phyloP scores from a whole-genome alignment of 92 coral and sea anemone genomes.

The Porites evermanni region DNA sequence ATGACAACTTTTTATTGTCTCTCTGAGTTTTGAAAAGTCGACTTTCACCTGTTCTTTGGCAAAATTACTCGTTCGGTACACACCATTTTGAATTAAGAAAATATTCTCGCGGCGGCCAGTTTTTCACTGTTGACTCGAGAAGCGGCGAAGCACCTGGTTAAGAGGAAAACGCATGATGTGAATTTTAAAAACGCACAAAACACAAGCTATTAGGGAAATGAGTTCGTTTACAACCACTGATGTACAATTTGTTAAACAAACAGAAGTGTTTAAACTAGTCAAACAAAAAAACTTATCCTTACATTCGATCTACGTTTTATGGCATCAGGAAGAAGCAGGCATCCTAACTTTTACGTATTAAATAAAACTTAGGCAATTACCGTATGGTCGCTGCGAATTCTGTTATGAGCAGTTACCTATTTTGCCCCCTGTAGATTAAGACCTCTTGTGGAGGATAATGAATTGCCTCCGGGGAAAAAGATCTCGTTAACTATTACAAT shows the following conservation, averaged over 20 bases:
- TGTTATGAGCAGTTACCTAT: neutral
- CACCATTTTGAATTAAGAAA: neutral
- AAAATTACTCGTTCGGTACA: neutral
- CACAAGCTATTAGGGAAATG: constrained; percentile 13
- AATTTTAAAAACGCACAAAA: neutral
- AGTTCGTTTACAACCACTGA: neutral
- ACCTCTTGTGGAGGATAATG: neutral
- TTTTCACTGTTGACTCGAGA: neutral
- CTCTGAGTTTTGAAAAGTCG: neutral
- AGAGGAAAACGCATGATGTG: neutral
- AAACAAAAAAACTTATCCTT: neutral
- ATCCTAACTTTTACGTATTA: neutral
- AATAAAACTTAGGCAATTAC: neutral
- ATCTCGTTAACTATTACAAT: constrained; percentile 2
- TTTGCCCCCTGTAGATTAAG: neutral
- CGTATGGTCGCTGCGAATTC: too few species aligned
- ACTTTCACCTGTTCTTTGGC: neutral
- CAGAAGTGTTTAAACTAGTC: neutral
- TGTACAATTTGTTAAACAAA: neutral
- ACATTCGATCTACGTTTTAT: neutral
- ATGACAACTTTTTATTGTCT: neutral
- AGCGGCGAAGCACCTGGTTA: constrained; percentile 10
- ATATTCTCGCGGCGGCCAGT: neutral
- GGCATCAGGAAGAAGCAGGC: neutral
- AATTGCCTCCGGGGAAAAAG: neutral